Evolutionary conservation across 2,797 vertebrate genomes (phyloP).

Genomic region (Onychomys arenicola): DNA sequence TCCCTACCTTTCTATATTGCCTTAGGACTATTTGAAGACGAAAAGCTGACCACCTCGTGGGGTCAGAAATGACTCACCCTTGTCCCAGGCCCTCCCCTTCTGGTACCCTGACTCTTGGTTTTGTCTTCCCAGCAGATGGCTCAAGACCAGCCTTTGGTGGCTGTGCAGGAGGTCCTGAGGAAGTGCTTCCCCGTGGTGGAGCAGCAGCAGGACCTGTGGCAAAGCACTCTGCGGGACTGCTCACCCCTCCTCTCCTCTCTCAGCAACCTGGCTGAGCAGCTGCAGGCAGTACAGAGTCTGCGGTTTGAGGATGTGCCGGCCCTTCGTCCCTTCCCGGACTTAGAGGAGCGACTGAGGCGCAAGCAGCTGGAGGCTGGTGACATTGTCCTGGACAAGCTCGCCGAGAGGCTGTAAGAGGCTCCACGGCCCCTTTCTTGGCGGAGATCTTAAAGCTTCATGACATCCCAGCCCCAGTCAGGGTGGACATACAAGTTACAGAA

Average conservation of each 20-base stretch:
- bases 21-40: not conserved
- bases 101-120: not conserved
- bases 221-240: conserved; percentile 85
- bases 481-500: not conserved
- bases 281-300: conserved; percentile 86
- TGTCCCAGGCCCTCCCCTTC: not conserved
- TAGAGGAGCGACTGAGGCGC: conserved; percentile 88
- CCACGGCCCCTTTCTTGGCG: not conserved
- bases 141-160: conserved; percentile 68
- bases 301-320: conserved; percentile 86
- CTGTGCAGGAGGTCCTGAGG: conserved; percentile 87
- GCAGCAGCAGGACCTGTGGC: conserved; percentile 87
- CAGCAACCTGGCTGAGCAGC: conserved; percentile 91
- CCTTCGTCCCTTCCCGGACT: conserved; percentile 87
- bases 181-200: conserved; percentile 88
- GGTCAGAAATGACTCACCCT: not conserved
- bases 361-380: conserved; percentile 90
- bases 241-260: conserved; percentile 89
- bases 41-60: not conserved
- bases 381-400: conserved; percentile 86
- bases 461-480: not conserved
- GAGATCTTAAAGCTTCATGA: not conserved
- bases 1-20: not conserved
- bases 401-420: conserved; percentile 89
- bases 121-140: conserved; percentile 85